Conservation (phyloP, 2,888 invertebrate genomes). For the Dioctria linearis region DNA sequence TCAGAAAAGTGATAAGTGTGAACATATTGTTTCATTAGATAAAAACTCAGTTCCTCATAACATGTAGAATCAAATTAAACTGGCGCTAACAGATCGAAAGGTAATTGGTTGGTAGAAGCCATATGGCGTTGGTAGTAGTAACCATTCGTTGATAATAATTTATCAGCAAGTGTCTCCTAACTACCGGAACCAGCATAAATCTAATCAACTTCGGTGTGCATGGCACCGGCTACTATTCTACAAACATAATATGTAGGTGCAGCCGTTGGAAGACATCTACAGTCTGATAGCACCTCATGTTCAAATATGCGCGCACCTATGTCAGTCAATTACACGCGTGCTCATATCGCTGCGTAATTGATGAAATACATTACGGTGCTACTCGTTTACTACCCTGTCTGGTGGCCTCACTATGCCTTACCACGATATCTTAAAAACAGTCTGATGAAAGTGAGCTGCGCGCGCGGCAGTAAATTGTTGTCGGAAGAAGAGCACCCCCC, state of each 20-base stretch:
- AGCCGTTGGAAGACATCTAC: background rate
- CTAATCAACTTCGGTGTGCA: constrained; percentile 38
- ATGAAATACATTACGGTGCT: constrained; percentile 41
- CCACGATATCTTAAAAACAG: constrained; percentile 23
- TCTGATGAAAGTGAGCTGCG: constrained; percentile 37
- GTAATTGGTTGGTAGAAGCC: background rate
- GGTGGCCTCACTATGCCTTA: background rate
- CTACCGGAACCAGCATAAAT: constrained; percentile 48
- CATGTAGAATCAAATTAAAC: background rate
- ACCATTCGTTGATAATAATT: constrained; percentile 27
- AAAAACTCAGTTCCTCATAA: background rate
- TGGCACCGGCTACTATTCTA: background rate
- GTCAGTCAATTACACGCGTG: constrained; percentile 45
- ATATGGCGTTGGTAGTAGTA: background rate
- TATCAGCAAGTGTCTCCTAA: constrained; percentile 42
- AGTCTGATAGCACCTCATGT: constrained; percentile 22
- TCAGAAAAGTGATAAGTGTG: too few relatives aligned
- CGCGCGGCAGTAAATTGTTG: constrained; percentile 34
- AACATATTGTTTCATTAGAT: too few relatives aligned
- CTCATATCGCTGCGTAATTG: constrained; percentile 41
- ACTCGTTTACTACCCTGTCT: constrained; percentile 14
- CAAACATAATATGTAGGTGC: background rate
- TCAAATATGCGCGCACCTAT: constrained; percentile 45
- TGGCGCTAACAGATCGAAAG: background rate
- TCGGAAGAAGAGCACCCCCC: constrained; percentile 37